Percentiles rank a stretch among this genome's conserved stretches.
Conservation (phyloP, 2,888 invertebrate genomes). For the Drosophila colorata region DNA sequence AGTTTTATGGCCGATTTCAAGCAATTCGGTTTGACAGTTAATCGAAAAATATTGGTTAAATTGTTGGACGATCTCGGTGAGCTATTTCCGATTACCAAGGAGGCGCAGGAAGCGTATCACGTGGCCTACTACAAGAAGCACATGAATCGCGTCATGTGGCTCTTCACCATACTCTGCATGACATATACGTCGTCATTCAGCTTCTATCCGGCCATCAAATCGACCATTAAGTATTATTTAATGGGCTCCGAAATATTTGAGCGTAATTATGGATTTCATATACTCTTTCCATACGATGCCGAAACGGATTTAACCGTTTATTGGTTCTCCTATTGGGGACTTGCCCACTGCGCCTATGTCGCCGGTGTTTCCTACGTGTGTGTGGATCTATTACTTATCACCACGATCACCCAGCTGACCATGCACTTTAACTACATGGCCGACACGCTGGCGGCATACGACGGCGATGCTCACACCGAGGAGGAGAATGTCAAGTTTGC, state of each 20-base stretch:
- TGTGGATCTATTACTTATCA: conserved; percentile 77
- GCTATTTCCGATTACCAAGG: conserved; percentile 60
- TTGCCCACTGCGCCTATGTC: conserved; percentile 72
- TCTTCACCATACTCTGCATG: conserved; percentile 71
- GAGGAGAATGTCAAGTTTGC: conserved; percentile 60
- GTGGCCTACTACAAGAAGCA: conserved; percentile 52
- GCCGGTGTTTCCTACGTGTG: conserved; percentile 76
- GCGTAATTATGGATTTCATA: conserved; percentile 65
- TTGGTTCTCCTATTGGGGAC: conserved; percentile 63
- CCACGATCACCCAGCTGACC: conserved; percentile 72
- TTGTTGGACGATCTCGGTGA: conserved; percentile 67
- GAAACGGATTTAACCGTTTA: conserved; percentile 61
- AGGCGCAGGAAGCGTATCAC: conserved; percentile 51
- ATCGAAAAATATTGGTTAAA: conserved; percentile 45
- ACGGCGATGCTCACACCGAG: conserved; percentile 45
- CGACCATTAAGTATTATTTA: conserved; percentile 61
- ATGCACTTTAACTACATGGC: conserved; percentile 79
- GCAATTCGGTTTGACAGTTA: conserved; percentile 66
- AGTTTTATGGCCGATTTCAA: conserved; percentile 76
- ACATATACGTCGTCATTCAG: conserved; percentile 76
- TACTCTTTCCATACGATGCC: conserved; percentile 66
- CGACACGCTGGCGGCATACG: conserved; percentile 53
- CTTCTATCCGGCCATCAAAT: conserved; percentile 71
- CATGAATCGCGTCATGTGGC: conserved; percentile 65
- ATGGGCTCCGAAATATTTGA: conserved; percentile 68